These are phyloP conservation scores for Pterophyllum scalare DNA, from an alignment of 2,113 vertebrate species.

Conservation along the genomic window DNA sequence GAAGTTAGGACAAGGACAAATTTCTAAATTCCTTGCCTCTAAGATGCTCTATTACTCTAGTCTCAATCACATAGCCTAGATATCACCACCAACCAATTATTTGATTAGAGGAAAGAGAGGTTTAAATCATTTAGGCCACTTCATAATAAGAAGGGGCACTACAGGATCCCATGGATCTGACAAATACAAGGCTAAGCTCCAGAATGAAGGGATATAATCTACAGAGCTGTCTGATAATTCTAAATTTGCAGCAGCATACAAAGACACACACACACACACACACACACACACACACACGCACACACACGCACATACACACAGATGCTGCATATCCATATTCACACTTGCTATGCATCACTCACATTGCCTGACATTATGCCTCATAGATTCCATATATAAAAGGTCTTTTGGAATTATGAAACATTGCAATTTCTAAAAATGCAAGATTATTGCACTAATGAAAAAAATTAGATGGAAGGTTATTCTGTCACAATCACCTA, in stretches of 20 bases:
- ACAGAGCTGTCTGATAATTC: slow-evolving; percentile 43
- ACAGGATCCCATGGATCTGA: slow-evolving; percentile 63
- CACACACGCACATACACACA: not conserved
- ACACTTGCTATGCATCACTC: not conserved
- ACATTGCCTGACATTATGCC: not conserved
- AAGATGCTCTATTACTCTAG: slow-evolving; percentile 49
- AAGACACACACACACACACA: not conserved
- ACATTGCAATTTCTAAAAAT: not conserved
- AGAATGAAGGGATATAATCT: slow-evolving; percentile 64
- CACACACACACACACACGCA: too few species aligned
- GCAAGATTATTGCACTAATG: not conserved
- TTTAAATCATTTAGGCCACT: slow-evolving; percentile 74
- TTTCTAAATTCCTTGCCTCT: slow-evolving; percentile 58
- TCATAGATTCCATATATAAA: not conserved
- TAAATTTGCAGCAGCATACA: slow-evolving; percentile 11
- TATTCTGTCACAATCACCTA: not conserved
- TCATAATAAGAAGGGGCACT: slow-evolving; percentile 68
- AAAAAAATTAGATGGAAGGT: not conserved
- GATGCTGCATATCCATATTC: not conserved
- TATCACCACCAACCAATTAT: slow-evolving; percentile 81
- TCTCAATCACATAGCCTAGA: slow-evolving; percentile 65
- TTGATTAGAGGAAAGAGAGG: slow-evolving; percentile 77
- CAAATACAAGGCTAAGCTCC: slow-evolving; percentile 67
- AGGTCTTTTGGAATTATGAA: not conserved
- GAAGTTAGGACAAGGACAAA: slow-evolving; percentile 67